Base-by-base conservation (phyloP, 2,797 vertebrate species). In the Cynodonichthys magdalenae region DNA sequence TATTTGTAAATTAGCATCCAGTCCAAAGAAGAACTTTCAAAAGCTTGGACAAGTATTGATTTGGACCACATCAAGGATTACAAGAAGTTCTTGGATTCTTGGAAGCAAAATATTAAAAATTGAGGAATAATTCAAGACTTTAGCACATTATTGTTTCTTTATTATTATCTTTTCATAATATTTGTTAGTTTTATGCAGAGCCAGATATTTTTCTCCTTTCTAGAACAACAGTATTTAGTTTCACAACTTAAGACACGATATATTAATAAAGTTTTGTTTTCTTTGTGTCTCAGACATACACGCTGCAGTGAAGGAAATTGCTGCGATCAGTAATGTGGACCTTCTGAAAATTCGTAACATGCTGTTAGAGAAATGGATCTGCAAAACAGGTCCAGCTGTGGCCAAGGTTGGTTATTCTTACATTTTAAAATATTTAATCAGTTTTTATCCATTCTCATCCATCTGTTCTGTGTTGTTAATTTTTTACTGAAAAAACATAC, bases 331-430 rank as follows among this genome's bases (percentile, higher is more conserved):
- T 57, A 84, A 91, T n/a, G 80, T 97, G 73, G 94, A 97, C 64
- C 92, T 97, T 74, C 83, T 93, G 34, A 96, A 96, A 86, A 94
- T 97, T 46, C 90, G 94, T 57, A 94, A 94, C 71, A 92, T 94
- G 63, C 83, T 99, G 65, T 78, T 99, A 81, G 95, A 97, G 67
- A 96, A 96, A 58, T 99, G 96, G 96, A 92, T 99, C 51, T 98
- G 95, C 65, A 95, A 94, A 44, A 92, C 88, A 0, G 69, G 81
- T 1, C 77, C 81, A 0, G 89, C 92, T 5, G 83, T 87, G 34
- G 80, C 90, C 9, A 90, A 89, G 84, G 96, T 97, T 67, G 87
- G 92, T 82, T 7, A 10, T 15, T 14, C 29, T 31, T 8, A 31
- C 8, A 9, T 19, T 11, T 36, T 36, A 11, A 36, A 11, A 3